Conservation (phyloP, 2,113 vertebrate genomes). For the Thryonomys swinderianus region DNA sequence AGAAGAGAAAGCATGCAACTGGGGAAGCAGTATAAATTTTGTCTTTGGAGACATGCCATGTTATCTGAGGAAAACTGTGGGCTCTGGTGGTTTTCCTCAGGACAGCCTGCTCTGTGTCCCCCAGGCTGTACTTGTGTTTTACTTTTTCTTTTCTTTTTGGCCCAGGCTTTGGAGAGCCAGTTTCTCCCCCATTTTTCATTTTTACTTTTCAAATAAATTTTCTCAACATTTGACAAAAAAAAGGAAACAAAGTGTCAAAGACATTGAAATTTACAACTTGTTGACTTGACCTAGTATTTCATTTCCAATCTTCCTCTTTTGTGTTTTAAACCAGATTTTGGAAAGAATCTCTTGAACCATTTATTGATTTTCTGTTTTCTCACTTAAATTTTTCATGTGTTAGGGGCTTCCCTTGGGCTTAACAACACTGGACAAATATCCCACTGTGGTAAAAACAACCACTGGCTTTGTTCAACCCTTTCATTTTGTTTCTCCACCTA, state of each 20-base stretch:
- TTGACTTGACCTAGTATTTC: slow-evolving; percentile 1
- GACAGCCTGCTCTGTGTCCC: background rate
- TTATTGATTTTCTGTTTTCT: slow-evolving; percentile 29
- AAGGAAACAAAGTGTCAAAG: background rate
- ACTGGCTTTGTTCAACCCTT: background rate
- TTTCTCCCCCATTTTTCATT: background rate
- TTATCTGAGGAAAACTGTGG: slow-evolving; percentile 23
- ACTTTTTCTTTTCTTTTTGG: background rate
- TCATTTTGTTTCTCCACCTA: background rate
- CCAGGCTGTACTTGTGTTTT: background rate
- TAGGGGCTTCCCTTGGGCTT: background rate
- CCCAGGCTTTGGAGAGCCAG: background rate
- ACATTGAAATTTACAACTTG: background rate
- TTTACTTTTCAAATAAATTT: background rate
- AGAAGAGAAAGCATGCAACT: background rate
- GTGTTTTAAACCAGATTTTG: background rate
- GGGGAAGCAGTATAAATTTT: background rate
- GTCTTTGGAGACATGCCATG: background rate
- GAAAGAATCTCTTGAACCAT: background rate
- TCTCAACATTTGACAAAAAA: background rate
- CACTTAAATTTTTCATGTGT: background rate
- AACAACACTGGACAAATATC: background rate
- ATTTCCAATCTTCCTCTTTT: slow-evolving; percentile 12
- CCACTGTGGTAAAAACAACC: background rate
- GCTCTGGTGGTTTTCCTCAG: background rate